Conservation (phyloP, 1,140 invertebrate genomes). For the Ceratoteleas bidentatus region DNA sequence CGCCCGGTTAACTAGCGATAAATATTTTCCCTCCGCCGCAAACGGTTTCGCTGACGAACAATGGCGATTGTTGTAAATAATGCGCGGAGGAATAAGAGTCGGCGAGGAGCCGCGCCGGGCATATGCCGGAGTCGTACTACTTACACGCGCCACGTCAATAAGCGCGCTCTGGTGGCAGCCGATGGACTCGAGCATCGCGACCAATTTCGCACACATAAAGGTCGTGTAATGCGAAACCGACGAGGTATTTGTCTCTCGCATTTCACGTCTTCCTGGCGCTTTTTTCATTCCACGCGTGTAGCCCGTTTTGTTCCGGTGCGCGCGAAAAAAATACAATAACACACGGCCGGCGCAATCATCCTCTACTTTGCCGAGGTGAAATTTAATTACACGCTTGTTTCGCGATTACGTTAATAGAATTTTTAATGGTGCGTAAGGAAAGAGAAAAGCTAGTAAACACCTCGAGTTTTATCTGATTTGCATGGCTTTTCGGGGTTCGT, state of each 20-base stretch:
- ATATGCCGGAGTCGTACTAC: conserved; percentile 57
- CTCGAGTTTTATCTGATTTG: conserved; percentile 1
- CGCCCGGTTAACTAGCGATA: too few species aligned
- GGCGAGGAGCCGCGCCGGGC: conserved; percentile 11
- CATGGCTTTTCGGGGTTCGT: not conserved
- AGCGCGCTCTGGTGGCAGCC: conserved; percentile 47
- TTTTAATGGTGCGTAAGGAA: conserved; percentile 5
- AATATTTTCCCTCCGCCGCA: too few species aligned
- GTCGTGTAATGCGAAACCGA: conserved; percentile 48
- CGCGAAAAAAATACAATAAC: conserved; percentile 55
- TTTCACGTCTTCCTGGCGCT: conserved; percentile 43
- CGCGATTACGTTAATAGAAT: conserved; percentile 41
- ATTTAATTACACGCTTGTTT: conserved; percentile 33
- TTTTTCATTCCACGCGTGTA: conserved; percentile 12
- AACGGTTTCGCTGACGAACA: not conserved
- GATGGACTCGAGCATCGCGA: conserved; percentile 54
- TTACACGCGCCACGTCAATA: conserved; percentile 60
- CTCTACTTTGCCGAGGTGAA: conserved; percentile 49
- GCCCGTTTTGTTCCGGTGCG: conserved; percentile 10
- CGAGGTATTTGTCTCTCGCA: conserved; percentile 51
- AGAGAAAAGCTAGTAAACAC: conserved; percentile 4
- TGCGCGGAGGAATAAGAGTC: conserved; percentile 19
- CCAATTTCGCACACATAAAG: conserved; percentile 54
- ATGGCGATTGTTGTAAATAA: conserved; percentile 41
- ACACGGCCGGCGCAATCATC: conserved; percentile 34